Evolutionary conservation across 30 jellyfish, hydroid and myxozoan genomes (phyloP), one percentile per base, ranked within the genome.

Genomic region (Aurelia sp.): DNA sequence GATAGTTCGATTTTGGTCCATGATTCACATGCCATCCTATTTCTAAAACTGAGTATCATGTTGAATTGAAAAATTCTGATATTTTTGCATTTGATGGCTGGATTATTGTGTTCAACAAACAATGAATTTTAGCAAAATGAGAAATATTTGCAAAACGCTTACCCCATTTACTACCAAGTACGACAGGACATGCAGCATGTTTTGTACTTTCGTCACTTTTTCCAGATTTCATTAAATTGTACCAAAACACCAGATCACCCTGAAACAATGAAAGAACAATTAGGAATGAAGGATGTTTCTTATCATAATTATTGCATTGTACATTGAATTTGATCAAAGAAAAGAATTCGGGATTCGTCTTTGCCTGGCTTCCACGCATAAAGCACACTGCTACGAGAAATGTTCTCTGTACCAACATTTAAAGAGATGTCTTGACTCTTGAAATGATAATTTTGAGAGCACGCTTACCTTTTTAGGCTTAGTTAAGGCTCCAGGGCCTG

Each of bases 101-200:
- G 50, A 6, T 6, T 72, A 37, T 72, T 72, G 31, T n/a, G 4
- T 8, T 44, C 19, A 62, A 27, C 0, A 47, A 50, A 3, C 11
- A 48, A 4, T 19, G 67, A 18, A 37, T 37, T 37, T 1, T 2
- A 3, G 50, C 7, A 37, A 1, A 5, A 40, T 40, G 8, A 7
- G 1, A 44, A 44, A 44, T 8, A 44, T 44, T 44, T 16, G 10
- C 13, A 13, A 44, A 4, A 44, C 55, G 4, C 90, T 33, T 21
- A 93, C 98, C 98, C 98, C 98, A 93, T 78, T 93, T 93, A 16
- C 60, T 85, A 4, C 98, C 98, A 35, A 88, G 90, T 10, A 93
- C 85, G 16, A 93, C 98, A 0, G 98, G 98, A 79, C 98, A 93
- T 13, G 98, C 98, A 10, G 98, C 98, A 77, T 93, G 98, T 22